A percentile compares a stretch with the other conserved stretches of the same genome.
Evolutionary conservation across 1,140 invertebrate species (phyloP).

Genomic region (Apis mellifera): DNA sequence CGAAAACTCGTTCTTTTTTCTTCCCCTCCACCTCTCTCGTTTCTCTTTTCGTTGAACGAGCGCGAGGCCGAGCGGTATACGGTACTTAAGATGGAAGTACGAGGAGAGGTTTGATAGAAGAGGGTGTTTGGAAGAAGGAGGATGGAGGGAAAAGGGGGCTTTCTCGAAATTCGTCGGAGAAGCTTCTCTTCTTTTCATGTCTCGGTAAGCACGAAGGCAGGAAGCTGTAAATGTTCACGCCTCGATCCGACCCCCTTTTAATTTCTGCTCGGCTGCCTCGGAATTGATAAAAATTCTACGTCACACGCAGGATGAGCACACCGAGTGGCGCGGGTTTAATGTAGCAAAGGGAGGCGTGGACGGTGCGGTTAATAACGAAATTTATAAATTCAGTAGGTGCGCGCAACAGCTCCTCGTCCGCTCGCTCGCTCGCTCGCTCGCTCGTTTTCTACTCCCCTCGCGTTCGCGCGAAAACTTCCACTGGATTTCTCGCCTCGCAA

Average conservation of each 20-base stretch:
- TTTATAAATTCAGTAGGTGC: conserved; percentile 36
- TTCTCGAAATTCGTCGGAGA: conserved; percentile 35
- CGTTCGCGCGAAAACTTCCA: conserved; percentile 15
- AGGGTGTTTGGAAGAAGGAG: neutral
- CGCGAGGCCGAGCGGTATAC: neutral
- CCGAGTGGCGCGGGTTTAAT: conserved; percentile 1
- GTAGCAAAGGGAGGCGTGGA: neutral
- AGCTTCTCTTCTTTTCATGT: conserved; percentile 35
- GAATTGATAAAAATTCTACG: conserved; percentile 55
- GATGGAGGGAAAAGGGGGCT: neutral
- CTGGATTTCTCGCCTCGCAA: neutral
- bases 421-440: neutral
- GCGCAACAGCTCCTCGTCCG: conserved; percentile 1
- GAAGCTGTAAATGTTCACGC: conserved; percentile 58
- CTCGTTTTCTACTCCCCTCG: neutral
- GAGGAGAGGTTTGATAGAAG: neutral
- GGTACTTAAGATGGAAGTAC: neutral
- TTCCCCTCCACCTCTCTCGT: neutral
- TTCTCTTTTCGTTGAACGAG: neutral
- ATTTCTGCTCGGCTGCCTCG: conserved; percentile 56
- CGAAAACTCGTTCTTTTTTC: neutral
- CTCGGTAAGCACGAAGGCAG: conserved; percentile 37
- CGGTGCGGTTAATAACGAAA: conserved; percentile 16
- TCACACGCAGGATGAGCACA: conserved; percentile 28
- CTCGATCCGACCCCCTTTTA: conserved; percentile 41